Base-by-base conservation (phyloP, 1,140 invertebrate genomes). In the Portunus trituberculatus region DNA sequence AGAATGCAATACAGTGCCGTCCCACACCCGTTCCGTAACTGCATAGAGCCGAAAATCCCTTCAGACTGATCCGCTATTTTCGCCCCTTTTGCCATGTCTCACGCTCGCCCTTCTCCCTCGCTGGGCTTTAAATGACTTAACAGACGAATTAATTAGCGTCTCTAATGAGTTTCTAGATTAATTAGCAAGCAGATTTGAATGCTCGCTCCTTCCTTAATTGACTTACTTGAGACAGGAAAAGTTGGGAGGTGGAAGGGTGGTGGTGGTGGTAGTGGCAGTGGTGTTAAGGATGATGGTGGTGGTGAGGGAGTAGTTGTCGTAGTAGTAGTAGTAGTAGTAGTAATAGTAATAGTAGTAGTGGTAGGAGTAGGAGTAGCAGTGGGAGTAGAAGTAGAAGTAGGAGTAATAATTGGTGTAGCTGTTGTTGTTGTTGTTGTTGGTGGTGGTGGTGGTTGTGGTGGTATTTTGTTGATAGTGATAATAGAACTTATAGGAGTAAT, bases 171-270 rank as follows among this genome's bases (percentile, higher is more conserved):
- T 95, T 90, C 94, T 92, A 95, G 94, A 95, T 95, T 95, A 95
- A 95, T 95, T 95, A 95, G 89, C 94, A 95, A 95, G 94, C 94
- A 95, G 91, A 95, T 95, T 95, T 95, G 94, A 95, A 95, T 95
- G 94, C 94, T 87, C 89, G 94, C 90, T 86, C 91, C 94, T 95
- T 95, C 94, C 89, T 84, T 95, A 95, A 95, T 95, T 95, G 94
- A 95, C 90, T 95, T 95, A 95, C 94, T 95, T 95, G 88, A 94
- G 93, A 94, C 91, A 93, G 67, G 91, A 93, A 93, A 93, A 93
- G 91, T 93, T 93, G 90, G 84, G 84, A 39, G 84, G 39, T 14
- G 84, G 8, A 39, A 87, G 84, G 39, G 84, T 25, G 20, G 20
- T 76, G 25, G 6, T 25, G 1, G 67, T 76, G 67, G 67, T 76